A percentile compares a stretch with the other conserved stretches of the same genome.
These are phyloP conservation scores for Trichomalopsis sarcophagae DNA, from an alignment of 1,140 invertebrate genomes.

Conservation along the genomic window DNA sequence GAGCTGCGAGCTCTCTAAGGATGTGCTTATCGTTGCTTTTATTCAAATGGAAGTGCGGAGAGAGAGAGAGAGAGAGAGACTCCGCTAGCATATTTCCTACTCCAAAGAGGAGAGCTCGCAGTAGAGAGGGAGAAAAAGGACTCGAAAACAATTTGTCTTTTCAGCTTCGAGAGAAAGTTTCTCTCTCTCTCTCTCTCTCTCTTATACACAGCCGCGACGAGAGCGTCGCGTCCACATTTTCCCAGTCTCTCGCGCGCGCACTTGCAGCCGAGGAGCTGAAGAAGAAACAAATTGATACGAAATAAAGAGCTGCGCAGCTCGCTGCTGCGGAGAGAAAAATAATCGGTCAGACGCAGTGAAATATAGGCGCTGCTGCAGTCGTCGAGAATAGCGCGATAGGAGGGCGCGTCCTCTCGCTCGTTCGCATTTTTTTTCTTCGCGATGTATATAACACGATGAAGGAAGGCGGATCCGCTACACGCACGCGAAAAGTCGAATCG, in stretches of 20 bases:
- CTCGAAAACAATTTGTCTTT: constrained; percentile 50
- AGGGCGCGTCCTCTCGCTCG: background rate
- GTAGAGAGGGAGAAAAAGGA: constrained; percentile 7
- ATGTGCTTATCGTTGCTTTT: constrained; percentile 75
- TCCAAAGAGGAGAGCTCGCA: background rate
- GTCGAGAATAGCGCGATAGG: too few species aligned
- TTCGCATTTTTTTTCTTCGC: background rate
- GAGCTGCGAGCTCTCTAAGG: constrained; percentile 73
- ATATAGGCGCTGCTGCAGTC: too few species aligned
- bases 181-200: background rate
- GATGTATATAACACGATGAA: background rate
- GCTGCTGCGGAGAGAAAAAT: background rate
- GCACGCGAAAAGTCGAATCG: background rate
- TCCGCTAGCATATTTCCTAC: constrained; percentile 27
- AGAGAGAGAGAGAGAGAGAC: constrained; percentile 65
- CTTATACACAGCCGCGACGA: background rate
- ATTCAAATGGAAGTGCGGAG: constrained; percentile 71
- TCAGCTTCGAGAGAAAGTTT: background rate
- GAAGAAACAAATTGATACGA: constrained; percentile 38
- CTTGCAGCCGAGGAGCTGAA: constrained; percentile 32
- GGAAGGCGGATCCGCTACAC: constrained; percentile 23
- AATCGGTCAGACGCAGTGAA: background rate
- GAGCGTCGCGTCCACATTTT: background rate
- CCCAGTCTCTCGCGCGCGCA: constrained; percentile 43
- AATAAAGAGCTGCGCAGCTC: background rate